Evolutionary conservation across 2,888 invertebrate genomes (phyloP), one percentile per base, ranked within the genome.

Genomic region (Lasiommata megera): DNA sequence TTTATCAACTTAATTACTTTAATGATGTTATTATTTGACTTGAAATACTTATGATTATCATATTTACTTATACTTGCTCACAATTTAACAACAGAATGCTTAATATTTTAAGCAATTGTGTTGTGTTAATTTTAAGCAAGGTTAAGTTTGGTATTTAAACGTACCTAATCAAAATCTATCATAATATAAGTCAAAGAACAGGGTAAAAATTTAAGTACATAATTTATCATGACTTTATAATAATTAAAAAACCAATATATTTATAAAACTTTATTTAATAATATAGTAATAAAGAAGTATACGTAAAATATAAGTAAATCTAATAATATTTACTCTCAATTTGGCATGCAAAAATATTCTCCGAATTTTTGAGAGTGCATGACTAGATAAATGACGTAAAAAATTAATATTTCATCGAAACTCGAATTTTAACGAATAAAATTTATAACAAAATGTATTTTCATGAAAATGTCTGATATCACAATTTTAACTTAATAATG

Each of bases 321-420:
- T 9, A 16, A 31, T 31, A 31, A 7, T 34, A 34, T 34, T 34
- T 34, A 11, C 34, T 34, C 34, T 34, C 17, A 16, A 44, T n/a
- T 34, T 16, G 1, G 9, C 14, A 34, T 47, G 16, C 31, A n/a
- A 46, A 34, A 31, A 34, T 46, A 44, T 12, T 23, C 6, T 43
- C n/a, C 14, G n/a, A 1, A 7, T 17, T 9, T 34, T n/a, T 36
- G 36, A 36, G 48, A 12, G 36, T 48, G 36, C 48, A 48, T 48
- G 48, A 48, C 48, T 48, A 48, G 48, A 48, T n/a, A 34, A 48
- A 18, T 36, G 6, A 17, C 17, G n/a, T 31, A 11, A 34, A 47
- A 31, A 29, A 29, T 9, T 11, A 47, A 47, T 47, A 14, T 29
- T 44, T 28, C 12, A 31, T 31, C 29, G 9, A 48, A 36, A 36